Conservation (phyloP, 64 coral and sea anemone species). For the Stylophora pistillata region DNA sequence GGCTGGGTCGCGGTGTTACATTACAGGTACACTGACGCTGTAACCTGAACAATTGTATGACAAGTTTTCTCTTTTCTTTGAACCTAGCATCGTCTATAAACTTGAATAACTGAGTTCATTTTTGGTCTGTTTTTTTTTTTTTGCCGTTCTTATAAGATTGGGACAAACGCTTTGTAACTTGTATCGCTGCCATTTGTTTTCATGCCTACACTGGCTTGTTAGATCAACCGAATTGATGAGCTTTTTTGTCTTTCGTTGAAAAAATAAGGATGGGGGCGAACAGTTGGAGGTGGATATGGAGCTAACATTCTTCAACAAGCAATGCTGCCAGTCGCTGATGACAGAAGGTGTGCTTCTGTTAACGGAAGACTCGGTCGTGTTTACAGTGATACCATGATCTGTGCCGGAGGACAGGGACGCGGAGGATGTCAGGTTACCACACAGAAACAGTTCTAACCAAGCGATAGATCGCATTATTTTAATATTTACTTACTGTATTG, state of each 20-base stretch:
- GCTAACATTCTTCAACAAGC: slow-evolving; percentile 59
- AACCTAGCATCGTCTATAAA: no score
- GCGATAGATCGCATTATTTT: no score
- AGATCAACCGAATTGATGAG: background rate
- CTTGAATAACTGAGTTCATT: no score
- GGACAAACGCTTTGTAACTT: no score
- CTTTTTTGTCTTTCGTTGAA: background rate
- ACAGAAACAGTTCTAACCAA: no score
- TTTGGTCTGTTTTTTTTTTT: no score
- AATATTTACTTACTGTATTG: no score
- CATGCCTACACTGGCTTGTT: no score
- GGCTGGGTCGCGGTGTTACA: slow-evolving; percentile 43
- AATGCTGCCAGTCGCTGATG: slow-evolving; percentile 39
- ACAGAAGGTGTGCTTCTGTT: slow-evolving; percentile 13
- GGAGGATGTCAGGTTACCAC: slow-evolving; percentile 70
- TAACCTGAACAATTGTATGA: background rate
- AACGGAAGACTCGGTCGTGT: slow-evolving; percentile 39
- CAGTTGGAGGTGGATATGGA: background rate
- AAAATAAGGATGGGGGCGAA: slow-evolving; percentile 64
- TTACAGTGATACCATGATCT: slow-evolving; percentile 60
- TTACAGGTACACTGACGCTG: slow-evolving; percentile 18
- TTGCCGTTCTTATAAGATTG: no score
- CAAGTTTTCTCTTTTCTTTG: no score
- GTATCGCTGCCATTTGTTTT: no score
- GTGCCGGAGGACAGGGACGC: slow-evolving; percentile 42